Percentiles rank a stretch among this genome's conserved stretches.
Evolutionary conservation across 2,888 invertebrate genomes (phyloP).

Genomic region (Scrobipalpa costella): DNA sequence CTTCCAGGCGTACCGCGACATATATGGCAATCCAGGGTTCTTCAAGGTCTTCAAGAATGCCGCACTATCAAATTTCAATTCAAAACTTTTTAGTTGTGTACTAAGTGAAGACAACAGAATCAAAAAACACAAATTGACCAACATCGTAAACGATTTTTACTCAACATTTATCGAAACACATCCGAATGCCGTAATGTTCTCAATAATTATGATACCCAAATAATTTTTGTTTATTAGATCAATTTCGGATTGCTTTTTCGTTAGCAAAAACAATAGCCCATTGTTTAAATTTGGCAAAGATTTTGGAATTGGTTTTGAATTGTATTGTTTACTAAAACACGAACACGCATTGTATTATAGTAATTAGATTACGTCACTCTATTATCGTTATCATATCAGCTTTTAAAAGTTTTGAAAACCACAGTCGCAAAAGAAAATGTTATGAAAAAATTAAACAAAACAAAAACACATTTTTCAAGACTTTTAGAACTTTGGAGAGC

Average conservation of each 20-base stretch:
- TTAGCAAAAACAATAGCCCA: neutral
- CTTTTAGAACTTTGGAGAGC: too few relatives aligned
- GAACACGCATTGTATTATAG: neutral
- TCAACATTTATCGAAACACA: neutral
- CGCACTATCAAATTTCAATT: neutral
- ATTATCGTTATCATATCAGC: neutral
- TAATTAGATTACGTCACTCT: neutral
- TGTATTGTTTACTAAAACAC: slow-evolving; percentile 7
- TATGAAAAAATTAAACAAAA: neutral
- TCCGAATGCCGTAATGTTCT: neutral
- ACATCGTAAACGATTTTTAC: neutral
- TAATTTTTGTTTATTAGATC: neutral
- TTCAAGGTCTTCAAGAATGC: neutral
- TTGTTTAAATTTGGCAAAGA: neutral
- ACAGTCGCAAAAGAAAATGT: neutral
- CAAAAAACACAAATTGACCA: neutral
- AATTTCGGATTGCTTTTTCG: neutral
- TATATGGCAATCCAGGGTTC: neutral
- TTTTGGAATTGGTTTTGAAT: neutral
- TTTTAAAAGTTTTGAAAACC: neutral
- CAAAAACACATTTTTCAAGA: too few relatives aligned
- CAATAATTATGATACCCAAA: neutral
- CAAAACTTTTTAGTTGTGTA: neutral
- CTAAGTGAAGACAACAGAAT: neutral
- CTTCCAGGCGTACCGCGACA: neutral